Percentiles rank a stretch among this genome's conserved stretches.
phyloP scores from a whole-genome alignment of 2,888 invertebrate genomes.

The Meghimatium bilineatum region DNA sequence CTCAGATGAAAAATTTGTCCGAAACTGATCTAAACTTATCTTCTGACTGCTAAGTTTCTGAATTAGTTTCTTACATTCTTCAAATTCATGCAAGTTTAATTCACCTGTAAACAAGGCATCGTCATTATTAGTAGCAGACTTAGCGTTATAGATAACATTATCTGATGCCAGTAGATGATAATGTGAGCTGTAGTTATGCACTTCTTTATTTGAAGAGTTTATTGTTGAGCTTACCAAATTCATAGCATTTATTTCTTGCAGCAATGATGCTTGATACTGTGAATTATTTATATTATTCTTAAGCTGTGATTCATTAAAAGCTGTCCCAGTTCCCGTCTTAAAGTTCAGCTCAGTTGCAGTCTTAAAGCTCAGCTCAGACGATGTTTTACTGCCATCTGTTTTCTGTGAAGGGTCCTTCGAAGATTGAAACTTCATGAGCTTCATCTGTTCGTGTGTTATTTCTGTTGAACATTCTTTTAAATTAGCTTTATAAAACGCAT shows the following conservation, averaged over 20 bases:
- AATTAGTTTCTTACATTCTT: not conserved
- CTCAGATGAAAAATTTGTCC: not conserved
- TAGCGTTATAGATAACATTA: not conserved
- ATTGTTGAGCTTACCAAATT: not conserved
- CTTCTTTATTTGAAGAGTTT: not conserved
- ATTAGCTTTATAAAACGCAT: not conserved
- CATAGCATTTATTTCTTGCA: not conserved
- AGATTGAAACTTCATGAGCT: not conserved
- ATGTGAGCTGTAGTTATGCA: not conserved
- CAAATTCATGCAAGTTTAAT: not conserved
- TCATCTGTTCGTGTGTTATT: not conserved
- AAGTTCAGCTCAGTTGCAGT: too few species aligned
- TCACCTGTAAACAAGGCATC: not conserved
- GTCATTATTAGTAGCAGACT: not conserved
- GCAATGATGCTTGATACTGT: not conserved
- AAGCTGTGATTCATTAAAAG: not conserved
- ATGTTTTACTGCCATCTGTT: not conserved
- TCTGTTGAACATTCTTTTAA: not conserved
- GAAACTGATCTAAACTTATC: not conserved
- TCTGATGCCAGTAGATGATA: not conserved
- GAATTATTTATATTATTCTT: not conserved
- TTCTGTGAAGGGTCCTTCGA: not conserved
- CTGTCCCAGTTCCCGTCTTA: not conserved
- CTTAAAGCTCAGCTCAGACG: too few species aligned
- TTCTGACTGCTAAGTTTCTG: not conserved